A percentile compares a stretch with the other conserved stretches of the same genome.
phyloP scores from a whole-genome alignment of 2,888 invertebrate genomes.

The Lysandra coridon region DNA sequence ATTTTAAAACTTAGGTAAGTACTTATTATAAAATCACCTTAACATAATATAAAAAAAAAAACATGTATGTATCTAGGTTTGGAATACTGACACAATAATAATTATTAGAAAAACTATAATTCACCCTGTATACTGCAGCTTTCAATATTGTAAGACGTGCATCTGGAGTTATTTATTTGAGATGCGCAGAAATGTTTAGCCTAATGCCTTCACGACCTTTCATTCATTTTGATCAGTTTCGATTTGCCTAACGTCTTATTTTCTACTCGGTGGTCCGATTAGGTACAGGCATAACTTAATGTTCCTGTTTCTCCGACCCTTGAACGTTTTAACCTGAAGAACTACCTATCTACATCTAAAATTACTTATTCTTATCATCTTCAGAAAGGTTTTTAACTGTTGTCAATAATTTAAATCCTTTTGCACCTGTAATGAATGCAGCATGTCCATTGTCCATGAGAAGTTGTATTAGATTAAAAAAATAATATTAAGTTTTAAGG shows the following conservation, averaged over 20 bases:
- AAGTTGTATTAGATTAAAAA: too few species aligned
- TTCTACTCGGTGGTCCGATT: conserved; percentile 70
- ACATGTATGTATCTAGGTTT: too few species aligned
- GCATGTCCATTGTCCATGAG: too few species aligned
- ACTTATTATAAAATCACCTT: too few species aligned
- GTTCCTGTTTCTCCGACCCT: background rate
- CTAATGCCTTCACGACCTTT: conserved; percentile 69
- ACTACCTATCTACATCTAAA: background rate
- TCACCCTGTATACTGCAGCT: conserved; percentile 50
- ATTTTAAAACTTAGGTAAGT: too few species aligned
- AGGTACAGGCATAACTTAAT: conserved; percentile 37
- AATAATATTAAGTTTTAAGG: background rate
- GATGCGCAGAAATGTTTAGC: conserved; percentile 58
- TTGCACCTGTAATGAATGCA: background rate
- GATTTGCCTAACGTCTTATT: conserved; percentile 75
- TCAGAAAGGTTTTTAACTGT: background rate
- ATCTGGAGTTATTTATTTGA: conserved; percentile 70
- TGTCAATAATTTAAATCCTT: too few species aligned
- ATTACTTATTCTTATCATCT: too few species aligned
- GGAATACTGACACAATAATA: too few species aligned
- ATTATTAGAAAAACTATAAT: conserved; percentile 20
- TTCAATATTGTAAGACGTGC: conserved; percentile 58
- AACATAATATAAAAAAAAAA: background rate
- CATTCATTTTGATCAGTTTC: conserved; percentile 65
- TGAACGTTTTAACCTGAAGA: background rate